Evolutionary conservation across 2,888 invertebrate species (phyloP).

Genomic region (Onchidella celtica): DNA sequence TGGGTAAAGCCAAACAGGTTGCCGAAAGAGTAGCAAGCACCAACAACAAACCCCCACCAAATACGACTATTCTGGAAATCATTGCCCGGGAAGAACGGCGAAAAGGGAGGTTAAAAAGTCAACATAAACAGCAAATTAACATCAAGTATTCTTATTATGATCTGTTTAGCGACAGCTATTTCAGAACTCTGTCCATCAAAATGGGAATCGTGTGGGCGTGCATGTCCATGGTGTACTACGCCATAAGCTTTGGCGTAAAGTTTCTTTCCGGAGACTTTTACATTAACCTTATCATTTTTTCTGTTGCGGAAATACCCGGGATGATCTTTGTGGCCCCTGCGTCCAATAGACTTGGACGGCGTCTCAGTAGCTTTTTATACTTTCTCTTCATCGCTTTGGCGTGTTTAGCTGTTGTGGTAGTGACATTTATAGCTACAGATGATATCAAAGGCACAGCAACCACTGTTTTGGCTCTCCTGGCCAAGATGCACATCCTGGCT

Average conservation of each 20-base stretch:
- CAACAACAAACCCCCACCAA: slow-evolving; percentile 51
- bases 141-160: neutral
- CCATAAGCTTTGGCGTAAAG: slow-evolving; percentile 55
- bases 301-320: slow-evolving; percentile 42
- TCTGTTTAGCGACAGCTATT: neutral
- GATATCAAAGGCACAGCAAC: neutral
- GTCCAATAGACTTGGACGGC: slow-evolving; percentile 9
- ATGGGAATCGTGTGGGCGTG: neutral
- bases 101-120: neutral
- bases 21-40: slow-evolving; percentile 52
- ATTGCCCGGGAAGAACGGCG: neutral
- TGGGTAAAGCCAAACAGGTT: slow-evolving; percentile 48
- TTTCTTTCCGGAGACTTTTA: slow-evolving; percentile 58
- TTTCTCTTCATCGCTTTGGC: neutral
- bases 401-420: slow-evolving; percentile 6
- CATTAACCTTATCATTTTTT: slow-evolving; percentile 60
- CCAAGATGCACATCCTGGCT: slow-evolving; percentile 28
- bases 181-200: neutral
- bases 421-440: slow-evolving; percentile 13
- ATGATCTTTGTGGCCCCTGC: slow-evolving; percentile 39
- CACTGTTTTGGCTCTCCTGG: slow-evolving; percentile 11
- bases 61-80: slow-evolving; percentile 27
- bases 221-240: slow-evolving; percentile 57
- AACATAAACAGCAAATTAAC: neutral
- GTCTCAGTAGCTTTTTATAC: neutral